Evolutionary conservation across 2,888 invertebrate species (phyloP).

Genomic region (Papilio protenor): DNA sequence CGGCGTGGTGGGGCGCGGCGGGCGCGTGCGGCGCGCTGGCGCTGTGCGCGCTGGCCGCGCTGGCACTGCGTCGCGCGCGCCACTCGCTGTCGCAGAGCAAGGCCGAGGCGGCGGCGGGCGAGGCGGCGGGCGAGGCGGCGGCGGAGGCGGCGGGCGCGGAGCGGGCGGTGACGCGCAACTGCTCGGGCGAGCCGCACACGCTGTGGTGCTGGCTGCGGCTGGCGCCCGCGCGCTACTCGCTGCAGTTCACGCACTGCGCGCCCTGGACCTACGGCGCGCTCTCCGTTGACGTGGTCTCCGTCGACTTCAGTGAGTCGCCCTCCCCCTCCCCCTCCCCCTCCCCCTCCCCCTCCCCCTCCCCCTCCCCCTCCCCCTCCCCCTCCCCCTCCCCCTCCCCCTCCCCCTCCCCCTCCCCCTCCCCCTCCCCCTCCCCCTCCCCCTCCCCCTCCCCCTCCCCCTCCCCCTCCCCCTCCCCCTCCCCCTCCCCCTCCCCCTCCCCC

Average conservation of each 20-base stretch:
- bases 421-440: too few species aligned
- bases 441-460: too few species aligned
- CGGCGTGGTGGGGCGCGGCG: slow-evolving; percentile 1
- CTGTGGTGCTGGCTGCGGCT: slow-evolving; percentile 40
- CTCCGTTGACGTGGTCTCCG: slow-evolving; percentile 26
- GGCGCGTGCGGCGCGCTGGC: slow-evolving; percentile 27
- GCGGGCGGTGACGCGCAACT: slow-evolving; percentile 39
- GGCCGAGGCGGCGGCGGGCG: slow-evolving; percentile 22
- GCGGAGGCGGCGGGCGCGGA: slow-evolving; percentile 21
- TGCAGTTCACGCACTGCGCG: slow-evolving; percentile 54
- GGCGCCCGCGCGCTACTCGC: slow-evolving; percentile 40
- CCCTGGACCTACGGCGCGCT: slow-evolving; percentile 57
- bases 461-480: too few species aligned
- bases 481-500: too few species aligned
- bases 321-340: too few species aligned
- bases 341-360: neutral
- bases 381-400: too few species aligned
- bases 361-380: neutral
- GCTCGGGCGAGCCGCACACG: slow-evolving; percentile 31
- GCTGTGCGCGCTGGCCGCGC: slow-evolving; percentile 22
- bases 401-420: too few species aligned
- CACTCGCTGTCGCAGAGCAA: neutral
- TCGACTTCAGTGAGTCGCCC: slow-evolving; percentile 53
- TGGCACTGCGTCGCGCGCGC: slow-evolving; percentile 17
- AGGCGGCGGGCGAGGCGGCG: slow-evolving; percentile 1